These are phyloP conservation scores for Xestia rhomboidea DNA, from an alignment of 2,888 invertebrate genomes.

Conservation along the genomic window DNA sequence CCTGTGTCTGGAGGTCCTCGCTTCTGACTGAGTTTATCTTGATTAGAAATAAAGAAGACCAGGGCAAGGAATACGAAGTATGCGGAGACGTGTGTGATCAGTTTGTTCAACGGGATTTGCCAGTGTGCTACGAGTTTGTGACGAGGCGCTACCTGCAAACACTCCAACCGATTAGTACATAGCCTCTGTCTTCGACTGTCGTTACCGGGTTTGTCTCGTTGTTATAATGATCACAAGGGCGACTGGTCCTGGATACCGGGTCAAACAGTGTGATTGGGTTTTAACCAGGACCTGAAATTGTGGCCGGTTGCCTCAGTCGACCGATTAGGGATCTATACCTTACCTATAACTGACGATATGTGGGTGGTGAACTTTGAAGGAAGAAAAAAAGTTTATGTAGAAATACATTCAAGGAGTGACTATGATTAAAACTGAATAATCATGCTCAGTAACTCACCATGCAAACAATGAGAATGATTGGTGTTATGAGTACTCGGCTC, in stretches of 20 bases:
- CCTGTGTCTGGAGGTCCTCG: slow-evolving; percentile 91
- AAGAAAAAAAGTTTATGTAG: neutral
- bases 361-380: neutral
- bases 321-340: neutral
- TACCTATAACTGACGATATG: neutral
- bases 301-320: neutral
- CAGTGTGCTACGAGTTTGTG: slow-evolving; percentile 88
- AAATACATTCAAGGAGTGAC: slow-evolving; percentile 18
- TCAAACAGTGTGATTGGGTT: neutral
- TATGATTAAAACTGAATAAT: slow-evolving; percentile 47
- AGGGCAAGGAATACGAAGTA: slow-evolving; percentile 92
- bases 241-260: neutral
- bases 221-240: neutral
- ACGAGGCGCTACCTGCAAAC: slow-evolving; percentile 77
- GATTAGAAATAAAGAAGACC: slow-evolving; percentile 91
- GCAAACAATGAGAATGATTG: slow-evolving; percentile 79
- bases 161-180: slow-evolving; percentile 52
- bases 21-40: slow-evolving; percentile 90
- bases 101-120: slow-evolving; percentile 93
- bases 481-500: slow-evolving; percentile 76
- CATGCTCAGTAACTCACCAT: slow-evolving; percentile 71
- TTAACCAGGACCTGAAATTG: neutral
- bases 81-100: slow-evolving; percentile 92
- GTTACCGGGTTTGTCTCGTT: neutral
- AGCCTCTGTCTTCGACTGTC: slow-evolving; percentile 46